Evolutionary conservation across 2,113 vertebrate species (phyloP).

Genomic region (Erpornis zantholeuca): DNA sequence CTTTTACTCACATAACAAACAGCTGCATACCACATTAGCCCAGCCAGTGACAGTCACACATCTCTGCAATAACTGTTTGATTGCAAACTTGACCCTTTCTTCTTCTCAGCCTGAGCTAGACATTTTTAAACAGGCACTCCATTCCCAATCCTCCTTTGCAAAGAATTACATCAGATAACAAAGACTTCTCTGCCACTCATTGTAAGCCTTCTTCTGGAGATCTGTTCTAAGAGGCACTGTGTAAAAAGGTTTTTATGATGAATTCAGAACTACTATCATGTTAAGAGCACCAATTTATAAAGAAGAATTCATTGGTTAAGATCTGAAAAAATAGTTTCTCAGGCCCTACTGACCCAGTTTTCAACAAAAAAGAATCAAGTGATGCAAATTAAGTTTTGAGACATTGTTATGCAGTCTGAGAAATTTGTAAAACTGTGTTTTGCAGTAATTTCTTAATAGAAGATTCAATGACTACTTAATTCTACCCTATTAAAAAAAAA

Average conservation of each 20-base stretch:
- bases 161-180: constrained; percentile 86
- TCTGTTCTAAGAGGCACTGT: constrained; percentile 79
- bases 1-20: constrained; percentile 82
- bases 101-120: constrained; percentile 77
- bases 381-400: constrained; percentile 82
- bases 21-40: constrained; percentile 82
- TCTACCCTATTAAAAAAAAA: constrained; percentile 18
- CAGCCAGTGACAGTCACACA: constrained; percentile 79
- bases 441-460: constrained; percentile 73
- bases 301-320: constrained; percentile 85
- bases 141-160: constrained; percentile 80
- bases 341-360: constrained; percentile 85
- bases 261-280: constrained; percentile 88
- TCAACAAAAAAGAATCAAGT: constrained; percentile 79
- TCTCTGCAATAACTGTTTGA: constrained; percentile 82
- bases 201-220: constrained; percentile 82
- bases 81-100: constrained; percentile 82
- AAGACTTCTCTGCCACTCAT: constrained; percentile 81
- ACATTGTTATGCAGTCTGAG: constrained; percentile 75
- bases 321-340: constrained; percentile 87
- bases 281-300: constrained; percentile 88
- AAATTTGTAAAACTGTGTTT: constrained; percentile 75
- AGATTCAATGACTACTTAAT: constrained; percentile 70
- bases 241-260: constrained; percentile 85
- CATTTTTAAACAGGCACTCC: constrained; percentile 78